A percentile compares a stretch with the other conserved stretches of the same genome.
These are phyloP conservation scores for Pomatostomus ruficeps DNA, from an alignment of 2,113 vertebrate genomes.

Conservation along the genomic window DNA sequence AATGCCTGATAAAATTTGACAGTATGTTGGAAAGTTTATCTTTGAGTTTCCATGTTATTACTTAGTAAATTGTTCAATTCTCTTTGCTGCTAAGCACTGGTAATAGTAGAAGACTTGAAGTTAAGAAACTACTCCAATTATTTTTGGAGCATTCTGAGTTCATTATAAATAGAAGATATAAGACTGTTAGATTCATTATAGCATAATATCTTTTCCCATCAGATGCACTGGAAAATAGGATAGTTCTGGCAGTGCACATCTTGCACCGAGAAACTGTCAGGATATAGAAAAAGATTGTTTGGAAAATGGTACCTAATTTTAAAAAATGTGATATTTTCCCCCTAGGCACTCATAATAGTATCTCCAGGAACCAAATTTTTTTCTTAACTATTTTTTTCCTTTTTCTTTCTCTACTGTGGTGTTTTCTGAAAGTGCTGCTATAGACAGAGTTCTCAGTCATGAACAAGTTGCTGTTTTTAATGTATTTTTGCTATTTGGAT, in stretches of 20 bases:
- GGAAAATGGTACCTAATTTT: conserved; percentile 12
- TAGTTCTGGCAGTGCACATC: neutral
- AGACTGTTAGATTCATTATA: neutral
- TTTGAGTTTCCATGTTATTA: neutral
- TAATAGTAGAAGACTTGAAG: conserved; percentile 1
- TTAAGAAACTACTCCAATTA: neutral
- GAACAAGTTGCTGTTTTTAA: neutral
- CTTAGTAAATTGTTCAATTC: neutral
- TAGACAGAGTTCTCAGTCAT: neutral
- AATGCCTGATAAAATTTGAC: neutral
- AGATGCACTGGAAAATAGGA: neutral
- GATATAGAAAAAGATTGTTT: conserved; percentile 17
- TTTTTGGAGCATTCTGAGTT: conserved; percentile 4
- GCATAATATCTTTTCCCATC: neutral
- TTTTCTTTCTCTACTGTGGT: neutral
- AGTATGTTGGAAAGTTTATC: neutral
- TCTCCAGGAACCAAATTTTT: neutral
- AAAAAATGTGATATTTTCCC: conserved; percentile 33
- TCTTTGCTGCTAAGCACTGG: neutral
- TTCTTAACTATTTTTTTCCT: conserved; percentile 1
- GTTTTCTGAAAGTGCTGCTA: neutral
- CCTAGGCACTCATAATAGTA: neutral
- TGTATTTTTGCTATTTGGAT: neutral
- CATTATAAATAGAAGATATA: neutral
- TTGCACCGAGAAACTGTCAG: neutral